Evolutionary conservation across 2,888 invertebrate genomes (phyloP).

Genomic region (Thera obeliscata): DNA sequence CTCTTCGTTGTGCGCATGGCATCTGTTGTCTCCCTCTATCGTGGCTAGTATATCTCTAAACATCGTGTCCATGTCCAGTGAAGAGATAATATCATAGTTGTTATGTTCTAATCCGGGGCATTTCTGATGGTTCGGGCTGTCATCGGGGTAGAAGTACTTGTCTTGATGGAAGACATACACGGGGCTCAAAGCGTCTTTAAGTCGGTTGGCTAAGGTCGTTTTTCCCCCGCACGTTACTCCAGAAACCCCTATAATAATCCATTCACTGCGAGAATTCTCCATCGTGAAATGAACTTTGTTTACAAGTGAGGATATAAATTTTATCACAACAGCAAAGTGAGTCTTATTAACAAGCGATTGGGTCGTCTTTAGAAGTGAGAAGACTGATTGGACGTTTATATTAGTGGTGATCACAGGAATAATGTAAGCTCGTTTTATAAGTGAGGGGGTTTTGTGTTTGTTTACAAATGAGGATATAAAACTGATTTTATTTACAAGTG

Average conservation of each 20-base stretch:
- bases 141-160: constrained; percentile 88
- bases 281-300: constrained; percentile 15
- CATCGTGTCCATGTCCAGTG: constrained; percentile 90
- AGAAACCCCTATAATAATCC: constrained; percentile 86
- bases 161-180: constrained; percentile 88
- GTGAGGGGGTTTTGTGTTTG: not conserved
- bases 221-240: constrained; percentile 94
- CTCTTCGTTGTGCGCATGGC: constrained; percentile 39
- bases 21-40: constrained; percentile 51
- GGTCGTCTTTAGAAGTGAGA: constrained; percentile 1
- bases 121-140: constrained; percentile 86
- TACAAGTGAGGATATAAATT: not conserved
- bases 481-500: constrained; percentile 18
- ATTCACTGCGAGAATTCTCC: constrained; percentile 40
- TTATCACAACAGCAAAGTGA: not conserved
- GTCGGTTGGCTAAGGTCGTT: constrained; percentile 87
- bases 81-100: constrained; percentile 89
- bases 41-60: constrained; percentile 81
- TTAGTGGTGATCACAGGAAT: not conserved
- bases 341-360: not conserved
- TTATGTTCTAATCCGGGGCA: constrained; percentile 88
- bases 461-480: constrained; percentile 1
- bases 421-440: not conserved
- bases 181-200: constrained; percentile 76
- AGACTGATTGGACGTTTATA: not conserved